Evolutionary conservation across 2,797 vertebrate genomes (phyloP), one percentile per base, ranked within the genome.

Genomic region (Champsocephalus gunnari): DNA sequence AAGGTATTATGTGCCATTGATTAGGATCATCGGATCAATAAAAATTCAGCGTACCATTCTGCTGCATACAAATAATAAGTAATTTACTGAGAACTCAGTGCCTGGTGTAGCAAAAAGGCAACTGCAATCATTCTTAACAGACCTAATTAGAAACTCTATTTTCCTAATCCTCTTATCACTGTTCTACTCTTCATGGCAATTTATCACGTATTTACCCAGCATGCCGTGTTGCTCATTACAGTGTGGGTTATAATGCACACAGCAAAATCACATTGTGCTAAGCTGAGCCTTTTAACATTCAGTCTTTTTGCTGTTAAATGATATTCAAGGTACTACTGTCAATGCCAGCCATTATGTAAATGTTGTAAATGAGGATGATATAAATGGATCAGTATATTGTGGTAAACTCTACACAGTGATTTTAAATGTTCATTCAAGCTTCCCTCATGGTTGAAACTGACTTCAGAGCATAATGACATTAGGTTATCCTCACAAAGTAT

Each of bases 91-190:
- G 60, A 73, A 38, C 59, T 74, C 51, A 2, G 58, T 71, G 56
- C 32, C 60, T 81, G 66, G 43, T 82, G n/a, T 24, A 71, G 54
- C 49, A 60, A 58, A 80, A 78, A 75, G 66, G 41, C 71, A 81
- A 70, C 51, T 62, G 57, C 74, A 80, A 81, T 54, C 24, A 56
- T 78, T 81, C 8, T 38, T 47, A 65, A 75, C 57, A 66, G 45
- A 85, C 75, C 75, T 69, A 85, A 90, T 90, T 82, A 85, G 61
- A 84, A 91, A 81, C 74, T 84, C 77, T 57, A 56, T 82, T 89
- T 84, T 73, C 65, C 74, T 89, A 89, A 89, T 90, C 80, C 73
- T 83, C 82, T 88, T 83, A 83, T 87, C 82, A 24, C 57, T 55
- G 14, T 56, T 82, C 19, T 72, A 19, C 65, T 74, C 71, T 55